Evolutionary conservation across 2,113 vertebrate species (phyloP).

Genomic region (Brachypodius melanocephalos): DNA sequence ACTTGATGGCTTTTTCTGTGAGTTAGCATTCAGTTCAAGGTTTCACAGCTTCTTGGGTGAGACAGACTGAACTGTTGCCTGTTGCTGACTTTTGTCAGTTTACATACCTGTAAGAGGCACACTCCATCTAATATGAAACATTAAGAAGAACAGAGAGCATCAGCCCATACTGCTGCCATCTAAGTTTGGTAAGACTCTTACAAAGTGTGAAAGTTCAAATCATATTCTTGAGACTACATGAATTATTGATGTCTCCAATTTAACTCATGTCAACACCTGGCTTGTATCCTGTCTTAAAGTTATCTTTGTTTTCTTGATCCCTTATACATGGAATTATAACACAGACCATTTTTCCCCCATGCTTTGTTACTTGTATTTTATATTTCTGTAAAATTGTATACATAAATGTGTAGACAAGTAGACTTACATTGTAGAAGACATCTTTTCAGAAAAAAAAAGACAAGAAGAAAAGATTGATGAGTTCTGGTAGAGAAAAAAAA

Average conservation of each 20-base stretch:
- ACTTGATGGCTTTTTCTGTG: not conserved
- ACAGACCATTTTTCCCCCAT: not conserved
- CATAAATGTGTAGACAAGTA: not conserved
- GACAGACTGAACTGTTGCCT: not conserved
- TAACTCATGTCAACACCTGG: not conserved
- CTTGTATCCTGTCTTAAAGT: not conserved
- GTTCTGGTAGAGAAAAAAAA: not conserved
- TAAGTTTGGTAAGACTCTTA: not conserved
- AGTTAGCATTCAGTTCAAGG: not conserved
- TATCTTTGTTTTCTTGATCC: not conserved
- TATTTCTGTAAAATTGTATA: not conserved
- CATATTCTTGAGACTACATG: not conserved
- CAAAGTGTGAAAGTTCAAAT: not conserved
- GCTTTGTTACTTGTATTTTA: not conserved
- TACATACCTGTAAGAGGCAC: not conserved
- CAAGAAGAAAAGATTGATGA: not conserved
- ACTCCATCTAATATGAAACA: not conserved
- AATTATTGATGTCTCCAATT: not conserved
- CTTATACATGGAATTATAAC: not conserved
- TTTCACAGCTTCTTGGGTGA: not conserved
- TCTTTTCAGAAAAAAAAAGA: not conserved
- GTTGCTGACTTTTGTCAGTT: not conserved
- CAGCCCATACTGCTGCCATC: not conserved
- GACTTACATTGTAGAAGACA: not conserved
- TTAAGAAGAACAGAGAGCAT: not conserved